Percentiles rank a stretch among this genome's conserved stretches.
Evolutionary conservation across 92 coral and sea anemone genomes (phyloP).

Genomic region (Siderastrea siderea): DNA sequence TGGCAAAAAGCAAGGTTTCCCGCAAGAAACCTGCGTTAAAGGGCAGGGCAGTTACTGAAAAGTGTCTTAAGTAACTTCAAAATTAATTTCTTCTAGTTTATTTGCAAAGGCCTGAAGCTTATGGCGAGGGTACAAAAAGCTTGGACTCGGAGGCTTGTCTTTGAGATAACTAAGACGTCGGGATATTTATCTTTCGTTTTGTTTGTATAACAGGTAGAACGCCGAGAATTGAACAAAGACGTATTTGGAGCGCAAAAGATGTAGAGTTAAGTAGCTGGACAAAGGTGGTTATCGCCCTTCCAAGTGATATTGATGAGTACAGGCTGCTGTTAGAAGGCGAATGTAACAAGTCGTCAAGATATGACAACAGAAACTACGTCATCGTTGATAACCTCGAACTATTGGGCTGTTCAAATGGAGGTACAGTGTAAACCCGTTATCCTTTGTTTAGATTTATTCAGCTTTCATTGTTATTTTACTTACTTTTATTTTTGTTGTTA

Average conservation of each 20-base stretch:
- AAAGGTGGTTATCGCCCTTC: conserved; percentile 52
- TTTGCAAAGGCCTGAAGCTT: too few species aligned
- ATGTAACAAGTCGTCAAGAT: conserved; percentile 18
- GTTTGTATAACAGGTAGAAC: background rate
- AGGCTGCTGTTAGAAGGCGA: conserved; percentile 46
- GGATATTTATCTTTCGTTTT: background rate
- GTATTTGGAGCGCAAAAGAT: background rate
- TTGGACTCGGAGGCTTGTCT: too few species aligned
- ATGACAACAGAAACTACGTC: conserved; percentile 31
- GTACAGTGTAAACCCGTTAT: background rate
- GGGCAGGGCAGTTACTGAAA: too few species aligned
- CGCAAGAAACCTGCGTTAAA: too few species aligned
- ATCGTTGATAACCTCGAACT: conserved; percentile 54
- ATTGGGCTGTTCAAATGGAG: conserved; percentile 14
- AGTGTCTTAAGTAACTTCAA: too few species aligned
- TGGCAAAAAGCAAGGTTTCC: too few species aligned
- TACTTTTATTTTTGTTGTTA: too few species aligned
- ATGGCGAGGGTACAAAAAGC: too few species aligned
- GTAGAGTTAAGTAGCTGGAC: conserved; percentile 40
- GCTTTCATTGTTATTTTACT: too few species aligned
- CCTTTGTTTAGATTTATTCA: too few species aligned
- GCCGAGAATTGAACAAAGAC: background rate
- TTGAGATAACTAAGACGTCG: too few species aligned
- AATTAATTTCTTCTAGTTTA: too few species aligned
- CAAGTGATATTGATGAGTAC: conserved; percentile 31